Evolutionary conservation across 2,888 invertebrate species (phyloP).

Genomic region (Hydropsyche betteni): DNA sequence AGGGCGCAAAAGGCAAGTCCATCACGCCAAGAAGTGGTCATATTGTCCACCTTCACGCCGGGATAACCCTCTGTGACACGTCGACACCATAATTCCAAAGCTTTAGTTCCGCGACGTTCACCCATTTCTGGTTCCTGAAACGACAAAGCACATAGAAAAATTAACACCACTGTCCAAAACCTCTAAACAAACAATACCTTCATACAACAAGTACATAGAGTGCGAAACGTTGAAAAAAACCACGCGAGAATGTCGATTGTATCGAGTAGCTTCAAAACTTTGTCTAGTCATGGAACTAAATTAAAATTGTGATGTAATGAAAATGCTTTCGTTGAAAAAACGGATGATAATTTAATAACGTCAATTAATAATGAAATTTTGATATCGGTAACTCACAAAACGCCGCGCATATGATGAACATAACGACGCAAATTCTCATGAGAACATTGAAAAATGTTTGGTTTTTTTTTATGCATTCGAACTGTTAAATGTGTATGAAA

Average conservation of each 20-base stretch:
- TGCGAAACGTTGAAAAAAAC: neutral
- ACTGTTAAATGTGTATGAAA: too few species aligned
- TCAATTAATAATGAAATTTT: neutral
- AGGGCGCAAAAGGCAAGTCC: constrained; percentile 96
- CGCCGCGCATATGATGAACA: too few species aligned
- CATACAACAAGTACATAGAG: too few species aligned
- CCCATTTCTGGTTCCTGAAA: constrained; percentile 66
- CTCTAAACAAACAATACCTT: too few species aligned
- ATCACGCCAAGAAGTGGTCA: constrained; percentile 95
- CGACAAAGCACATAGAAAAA: neutral
- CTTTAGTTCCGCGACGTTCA: constrained; percentile 88
- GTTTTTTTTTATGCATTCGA: too few species aligned
- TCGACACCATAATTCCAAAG: constrained; percentile 92
- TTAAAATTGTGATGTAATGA: constrained; percentile 27
- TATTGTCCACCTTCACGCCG: constrained; percentile 89
- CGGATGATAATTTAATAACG: constrained; percentile 6
- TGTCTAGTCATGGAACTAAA: constrained; percentile 27
- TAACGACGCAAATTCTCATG: too few species aligned
- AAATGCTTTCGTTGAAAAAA: constrained; percentile 7
- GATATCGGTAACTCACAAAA: too few species aligned
- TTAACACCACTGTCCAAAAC: too few species aligned
- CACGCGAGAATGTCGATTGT: constrained; percentile 27
- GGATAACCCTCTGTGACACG: constrained; percentile 89
- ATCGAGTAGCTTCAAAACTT: neutral
- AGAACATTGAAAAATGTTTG: too few species aligned